phyloP scores from a whole-genome alignment of 2,113 vertebrate species.

The Oncorhynchus kisutch region DNA sequence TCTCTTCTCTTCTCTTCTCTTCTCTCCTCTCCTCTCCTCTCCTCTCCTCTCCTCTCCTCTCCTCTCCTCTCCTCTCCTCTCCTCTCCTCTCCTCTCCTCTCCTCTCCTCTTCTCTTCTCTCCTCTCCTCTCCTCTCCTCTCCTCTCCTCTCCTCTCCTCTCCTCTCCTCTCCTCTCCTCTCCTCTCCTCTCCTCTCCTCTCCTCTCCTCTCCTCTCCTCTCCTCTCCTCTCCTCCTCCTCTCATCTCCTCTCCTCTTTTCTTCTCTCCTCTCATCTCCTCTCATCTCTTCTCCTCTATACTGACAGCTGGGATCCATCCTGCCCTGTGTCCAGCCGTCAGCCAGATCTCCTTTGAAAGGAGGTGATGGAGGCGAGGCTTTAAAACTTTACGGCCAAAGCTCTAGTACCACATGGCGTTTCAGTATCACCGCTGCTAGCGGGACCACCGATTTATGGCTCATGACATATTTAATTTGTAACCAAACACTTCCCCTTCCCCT shows the following conservation, averaged over 20 bases:
- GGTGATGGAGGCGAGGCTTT: slow-evolving; percentile 62
- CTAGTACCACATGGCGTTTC: slow-evolving; percentile 74
- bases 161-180: background rate
- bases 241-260: background rate
- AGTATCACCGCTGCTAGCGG: slow-evolving; percentile 76
- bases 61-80: too few species aligned
- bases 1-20: background rate
- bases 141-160: background rate
- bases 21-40: background rate
- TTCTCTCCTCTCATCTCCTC: background rate
- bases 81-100: background rate
- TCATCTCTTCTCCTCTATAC: background rate
- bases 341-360: slow-evolving; percentile 59
- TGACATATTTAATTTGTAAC: slow-evolving; percentile 99
- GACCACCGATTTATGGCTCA: slow-evolving; percentile 87
- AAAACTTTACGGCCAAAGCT: slow-evolving; percentile 80
- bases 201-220: background rate
- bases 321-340: slow-evolving; percentile 31
- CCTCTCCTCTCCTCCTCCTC: background rate
- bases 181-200: background rate
- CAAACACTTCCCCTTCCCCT: slow-evolving; percentile 95
- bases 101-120: background rate
- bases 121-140: background rate
- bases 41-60: background rate
- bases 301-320: slow-evolving; percentile 61